Conservation (phyloP, 1,140 invertebrate species). For the Orchestia grillus region DNA sequence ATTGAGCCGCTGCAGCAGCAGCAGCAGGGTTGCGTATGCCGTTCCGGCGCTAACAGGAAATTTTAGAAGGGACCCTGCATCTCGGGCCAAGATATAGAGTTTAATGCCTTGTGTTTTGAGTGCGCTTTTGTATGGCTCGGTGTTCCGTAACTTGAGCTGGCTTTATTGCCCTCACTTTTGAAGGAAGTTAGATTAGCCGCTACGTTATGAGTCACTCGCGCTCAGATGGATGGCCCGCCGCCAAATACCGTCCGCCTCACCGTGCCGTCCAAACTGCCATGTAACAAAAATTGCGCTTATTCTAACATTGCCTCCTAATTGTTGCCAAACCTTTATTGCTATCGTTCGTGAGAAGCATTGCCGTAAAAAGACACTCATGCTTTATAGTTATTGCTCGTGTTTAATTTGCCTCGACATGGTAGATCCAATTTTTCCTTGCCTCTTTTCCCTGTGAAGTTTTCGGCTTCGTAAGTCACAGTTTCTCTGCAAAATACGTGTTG, state of each 20-base stretch:
- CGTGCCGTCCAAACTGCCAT: not conserved
- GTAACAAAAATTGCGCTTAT: conserved; percentile 46
- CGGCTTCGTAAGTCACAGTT: not conserved
- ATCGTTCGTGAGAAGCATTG: conserved; percentile 42
- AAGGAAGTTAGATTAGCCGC: conserved; percentile 52
- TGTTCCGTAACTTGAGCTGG: conserved; percentile 46
- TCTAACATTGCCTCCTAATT: conserved; percentile 55
- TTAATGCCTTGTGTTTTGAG: conserved; percentile 35
- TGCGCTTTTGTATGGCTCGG: conserved; percentile 30
- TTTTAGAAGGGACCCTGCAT: not conserved
- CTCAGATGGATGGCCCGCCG: conserved; percentile 40
- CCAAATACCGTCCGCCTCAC: not conserved
- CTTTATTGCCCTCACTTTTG: conserved; percentile 53
- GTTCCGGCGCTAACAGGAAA: not conserved
- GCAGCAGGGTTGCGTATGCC: no score
- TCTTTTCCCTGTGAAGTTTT: not conserved
- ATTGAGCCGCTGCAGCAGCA: not conserved
- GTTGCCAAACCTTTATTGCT: conserved; percentile 49
- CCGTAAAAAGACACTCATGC: conserved; percentile 39
- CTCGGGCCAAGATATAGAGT: conserved; percentile 14
- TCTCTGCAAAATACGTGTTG: not conserved
- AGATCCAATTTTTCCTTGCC: not conserved
- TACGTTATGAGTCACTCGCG: conserved; percentile 53
- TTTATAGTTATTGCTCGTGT: conserved; percentile 48
- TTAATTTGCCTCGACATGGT: conserved; percentile 9